Evolutionary conservation across 2,113 vertebrate species (phyloP), one percentile per base, ranked within the genome.

Genomic region (Trinectes maculatus): DNA sequence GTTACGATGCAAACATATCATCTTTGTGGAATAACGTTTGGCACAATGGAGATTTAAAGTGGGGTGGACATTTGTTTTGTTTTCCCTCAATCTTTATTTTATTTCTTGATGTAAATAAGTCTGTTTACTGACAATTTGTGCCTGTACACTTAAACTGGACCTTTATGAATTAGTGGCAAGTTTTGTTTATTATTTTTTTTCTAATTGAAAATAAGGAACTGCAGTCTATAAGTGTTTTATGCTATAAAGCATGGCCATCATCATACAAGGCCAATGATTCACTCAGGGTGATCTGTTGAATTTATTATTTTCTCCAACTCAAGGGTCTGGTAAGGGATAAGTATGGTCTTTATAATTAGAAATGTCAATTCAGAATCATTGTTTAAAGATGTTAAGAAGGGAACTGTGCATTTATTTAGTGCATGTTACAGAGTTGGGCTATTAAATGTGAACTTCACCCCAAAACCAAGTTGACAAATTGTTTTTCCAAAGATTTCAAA

Each of bases 1-100:
- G 85, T 87, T 92, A 89, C 87, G 92, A 94, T 58, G 51, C 86
- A 83, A 90, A 90, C 87, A 89, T 92, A 92, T 93, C 87, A 83
- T 93, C 92, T 82, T 68, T 76, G 82, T 86, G 71, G 86, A 93
- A 91, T 92, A 92, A 82, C 76, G 73, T 88, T 77, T 51, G 83
- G 90, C 83, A 83, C 88, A 87, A 91, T 86, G 74, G 85, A 91
- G 92, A 92, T 88, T 91, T 86, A 80, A 84, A 79, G 52, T 39
- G 56, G 90, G 87, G 44, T 37, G 48, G 80, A 71, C 76, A 61
- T 88, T 85, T 85, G 31, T 71, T 71, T 86, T 79, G 44, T 76
- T 77, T 78, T 76, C 79, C 74, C 84, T 84, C 70, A 49, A 24
- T 59, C 77, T 77, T 73, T n/a, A 5, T 68, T 68, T 84, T 61